These are phyloP conservation scores for Leptopilina myrica DNA, from an alignment of 2,888 invertebrate genomes.

Conservation along the genomic window DNA sequence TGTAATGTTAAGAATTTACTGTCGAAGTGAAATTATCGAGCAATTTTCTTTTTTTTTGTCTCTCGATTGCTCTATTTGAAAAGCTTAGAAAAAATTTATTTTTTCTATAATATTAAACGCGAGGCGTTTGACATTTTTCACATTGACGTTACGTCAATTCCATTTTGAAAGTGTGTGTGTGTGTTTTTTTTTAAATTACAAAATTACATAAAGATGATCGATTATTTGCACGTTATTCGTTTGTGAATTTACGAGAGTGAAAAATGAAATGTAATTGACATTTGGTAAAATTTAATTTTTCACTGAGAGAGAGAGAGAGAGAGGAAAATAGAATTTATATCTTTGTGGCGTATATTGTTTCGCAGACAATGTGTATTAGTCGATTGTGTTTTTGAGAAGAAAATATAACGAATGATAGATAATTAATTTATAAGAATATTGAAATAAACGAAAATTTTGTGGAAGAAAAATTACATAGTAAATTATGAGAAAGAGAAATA, in stretches of 20 bases:
- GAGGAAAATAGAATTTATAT: no score
- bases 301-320: no score
- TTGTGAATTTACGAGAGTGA: neutral
- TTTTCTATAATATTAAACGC: neutral
- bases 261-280: neutral
- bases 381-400: no score
- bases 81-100: constrained; percentile 12
- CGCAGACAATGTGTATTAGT: no score
- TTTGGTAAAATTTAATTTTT: no score
- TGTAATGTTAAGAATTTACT: neutral
- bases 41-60: neutral
- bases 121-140: neutral
- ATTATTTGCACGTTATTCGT: constrained; percentile 1
- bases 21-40: neutral
- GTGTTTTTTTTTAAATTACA: neutral
- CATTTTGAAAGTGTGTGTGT: constrained; percentile 1
- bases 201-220: constrained; percentile 19
- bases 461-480: no score
- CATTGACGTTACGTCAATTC: constrained; percentile 34
- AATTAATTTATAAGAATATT: no score
- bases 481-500: no score
- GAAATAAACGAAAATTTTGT: no score
- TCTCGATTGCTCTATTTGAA: neutral
- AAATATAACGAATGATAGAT: no score
- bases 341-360: no score